Evolutionary conservation across 2,888 invertebrate genomes (phyloP).

Genomic region (Cheilosia scutellata): DNA sequence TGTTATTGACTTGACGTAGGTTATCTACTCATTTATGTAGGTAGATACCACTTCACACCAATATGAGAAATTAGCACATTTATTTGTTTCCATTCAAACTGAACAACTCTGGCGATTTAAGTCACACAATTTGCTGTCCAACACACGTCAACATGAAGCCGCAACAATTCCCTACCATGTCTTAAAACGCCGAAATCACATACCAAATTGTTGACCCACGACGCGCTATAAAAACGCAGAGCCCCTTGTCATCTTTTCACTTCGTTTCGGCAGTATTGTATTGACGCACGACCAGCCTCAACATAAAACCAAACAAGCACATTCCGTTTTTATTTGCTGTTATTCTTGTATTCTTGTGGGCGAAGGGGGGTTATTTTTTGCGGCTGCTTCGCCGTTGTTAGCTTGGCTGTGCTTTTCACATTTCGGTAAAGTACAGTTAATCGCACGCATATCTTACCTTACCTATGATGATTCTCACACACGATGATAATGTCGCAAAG

Average conservation of each 20-base stretch:
- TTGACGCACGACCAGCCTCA: constrained; percentile 75
- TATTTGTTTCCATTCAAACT: not conserved
- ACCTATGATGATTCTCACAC: not conserved
- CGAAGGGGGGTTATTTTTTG: constrained; percentile 2
- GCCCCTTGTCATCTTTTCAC: constrained; percentile 21
- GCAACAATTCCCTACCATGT: constrained; percentile 28
- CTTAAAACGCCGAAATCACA: constrained; percentile 22
- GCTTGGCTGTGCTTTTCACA: constrained; percentile 42
- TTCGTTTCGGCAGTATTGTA: constrained; percentile 35
- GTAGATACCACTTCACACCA: not conserved
- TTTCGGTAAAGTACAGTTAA: constrained; percentile 52
- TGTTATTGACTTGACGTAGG: no score
- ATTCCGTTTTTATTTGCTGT: constrained; percentile 63
- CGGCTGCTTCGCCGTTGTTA: constrained; percentile 19
- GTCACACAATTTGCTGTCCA: not conserved
- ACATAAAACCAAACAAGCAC: constrained; percentile 71
- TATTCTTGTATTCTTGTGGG: constrained; percentile 12
- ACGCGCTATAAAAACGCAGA: constrained; percentile 25
- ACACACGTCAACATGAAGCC: constrained; percentile 25
- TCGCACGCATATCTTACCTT: constrained; percentile 43
- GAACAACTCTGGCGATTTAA: not conserved
- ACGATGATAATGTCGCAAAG: not conserved
- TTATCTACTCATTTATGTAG: no score
- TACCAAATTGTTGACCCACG: constrained; percentile 54
- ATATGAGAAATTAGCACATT: not conserved